Base-by-base conservation (phyloP, 2,797 vertebrate species). In the Geotrypetes seraphini region DNA sequence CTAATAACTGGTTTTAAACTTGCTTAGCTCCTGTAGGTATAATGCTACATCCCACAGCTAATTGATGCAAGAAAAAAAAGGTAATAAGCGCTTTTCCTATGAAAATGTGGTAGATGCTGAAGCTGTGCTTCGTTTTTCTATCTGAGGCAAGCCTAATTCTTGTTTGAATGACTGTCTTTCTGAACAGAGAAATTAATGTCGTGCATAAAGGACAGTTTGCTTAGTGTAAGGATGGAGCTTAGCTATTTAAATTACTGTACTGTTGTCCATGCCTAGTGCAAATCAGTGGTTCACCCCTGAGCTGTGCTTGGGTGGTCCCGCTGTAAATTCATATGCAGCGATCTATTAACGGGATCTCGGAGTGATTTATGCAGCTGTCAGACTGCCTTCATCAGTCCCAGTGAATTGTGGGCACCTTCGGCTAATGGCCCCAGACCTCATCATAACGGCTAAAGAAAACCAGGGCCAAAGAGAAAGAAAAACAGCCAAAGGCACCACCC, bases 301-400 rank as follows among this genome's bases (percentile, higher is more conserved):
- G 67, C 49, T 51, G 84, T 62, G 50, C 85, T 68, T 95, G 92
- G 92, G 94, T 96, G 94, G 94, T 96, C 92, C n/a, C 36, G 19
- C 44, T 50, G 76, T 78, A 78, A 68, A 74, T 86, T 76, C 45
- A 69, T 73, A 83, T 77, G 84, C 79, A 65, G 71, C 83, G 77
- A 88, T 84, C 86, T 91, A 88, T 94, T 91, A 90, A 80, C 65
- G 63, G 84, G 75, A 80, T 78, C 77, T 80, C 71, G 37, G 43
- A 23, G 75, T 92, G 89, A 96, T 96, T 93, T 91, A 96, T 88
- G 84, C 83, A 89, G 88, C 87, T 91, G 91, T 94, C 91, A 86
- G 71, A 79, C 79, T 69, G 81, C 84, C 90, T 88, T 92, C 89
- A 87, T 84, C 79, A 57, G 74, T 78, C 81, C 82, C 75, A 82